A percentile compares a stretch with the other conserved stretches of the same genome.
Evolutionary conservation across 2,113 vertebrate genomes (phyloP).

Genomic region (Ancistrus triradiatus): DNA sequence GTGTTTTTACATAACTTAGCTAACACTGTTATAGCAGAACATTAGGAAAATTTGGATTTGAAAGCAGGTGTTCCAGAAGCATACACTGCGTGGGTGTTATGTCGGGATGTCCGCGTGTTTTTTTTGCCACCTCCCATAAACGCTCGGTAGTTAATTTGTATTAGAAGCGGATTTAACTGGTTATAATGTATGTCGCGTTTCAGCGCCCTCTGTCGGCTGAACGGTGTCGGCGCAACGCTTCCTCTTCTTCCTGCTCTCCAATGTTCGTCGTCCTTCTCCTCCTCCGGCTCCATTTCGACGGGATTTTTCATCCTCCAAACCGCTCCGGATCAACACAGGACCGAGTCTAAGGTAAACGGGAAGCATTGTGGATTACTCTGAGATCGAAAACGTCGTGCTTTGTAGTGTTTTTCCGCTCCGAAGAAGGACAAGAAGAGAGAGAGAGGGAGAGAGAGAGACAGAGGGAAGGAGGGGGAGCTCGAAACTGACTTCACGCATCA

Average conservation of each 20-base stretch:
- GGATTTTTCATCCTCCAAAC: conserved; percentile 66
- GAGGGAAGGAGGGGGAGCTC: conserved; percentile 48
- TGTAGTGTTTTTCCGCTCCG: conserved; percentile 70
- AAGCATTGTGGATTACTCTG: conserved; percentile 41
- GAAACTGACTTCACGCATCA: conserved; percentile 75
- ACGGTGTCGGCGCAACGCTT: conserved; percentile 54
- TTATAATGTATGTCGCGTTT: conserved; percentile 24
- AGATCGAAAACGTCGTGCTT: conserved; percentile 65
- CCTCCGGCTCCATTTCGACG: conserved; percentile 70
- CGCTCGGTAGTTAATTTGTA: no score
- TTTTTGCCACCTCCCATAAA: no score
- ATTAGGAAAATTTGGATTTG: no score
- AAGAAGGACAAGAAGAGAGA: conserved; percentile 34
- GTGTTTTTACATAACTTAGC: no score
- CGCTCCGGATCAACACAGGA: conserved; percentile 69
- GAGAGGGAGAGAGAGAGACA: conserved; percentile 34
- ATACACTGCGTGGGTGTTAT: no score
- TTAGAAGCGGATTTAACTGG: no score
- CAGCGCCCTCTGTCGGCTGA: conserved; percentile 55
- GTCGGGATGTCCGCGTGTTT: no score
- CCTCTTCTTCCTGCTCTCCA: conserved; percentile 73
- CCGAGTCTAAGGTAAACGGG: conserved; percentile 74
- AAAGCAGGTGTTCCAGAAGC: no score
- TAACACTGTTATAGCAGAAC: no score
- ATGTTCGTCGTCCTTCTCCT: conserved; percentile 69